phyloP scores from a whole-genome alignment of 2,797 vertebrate genomes.

The Tapirus indicus region DNA sequence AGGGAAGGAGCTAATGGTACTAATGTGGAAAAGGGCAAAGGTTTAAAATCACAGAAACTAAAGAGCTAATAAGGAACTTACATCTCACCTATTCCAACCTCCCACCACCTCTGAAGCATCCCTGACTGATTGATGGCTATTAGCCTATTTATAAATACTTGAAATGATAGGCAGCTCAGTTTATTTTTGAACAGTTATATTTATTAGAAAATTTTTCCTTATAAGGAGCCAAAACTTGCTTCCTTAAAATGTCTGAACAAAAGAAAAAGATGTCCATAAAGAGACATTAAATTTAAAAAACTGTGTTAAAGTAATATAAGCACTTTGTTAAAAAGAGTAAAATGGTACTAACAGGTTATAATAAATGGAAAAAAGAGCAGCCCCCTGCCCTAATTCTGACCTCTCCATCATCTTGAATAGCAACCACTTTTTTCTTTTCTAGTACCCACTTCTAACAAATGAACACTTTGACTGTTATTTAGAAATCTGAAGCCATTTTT shows the following conservation, averaged over 20 bases:
- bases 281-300: background rate
- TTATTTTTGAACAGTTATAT: background rate
- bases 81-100: background rate
- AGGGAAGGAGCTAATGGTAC: background rate
- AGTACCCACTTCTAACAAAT: background rate
- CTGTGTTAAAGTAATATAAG: background rate
- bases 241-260: background rate
- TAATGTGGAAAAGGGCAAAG: background rate
- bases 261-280: background rate
- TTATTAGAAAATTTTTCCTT: background rate
- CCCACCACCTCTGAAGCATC: background rate
- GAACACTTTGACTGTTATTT: background rate
- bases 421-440: background rate
- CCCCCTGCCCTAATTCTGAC: background rate
- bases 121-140: background rate
- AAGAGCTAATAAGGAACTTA: background rate
- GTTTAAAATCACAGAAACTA: conserved; percentile 17
- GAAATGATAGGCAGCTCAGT: background rate
- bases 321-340: background rate
- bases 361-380: background rate
- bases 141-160: background rate
- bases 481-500: conserved; percentile 15
- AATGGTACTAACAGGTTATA: background rate
- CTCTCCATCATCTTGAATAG: background rate
- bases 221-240: background rate